Conservation (phyloP, 1,140 invertebrate species). For the Pogonus chalceus region DNA sequence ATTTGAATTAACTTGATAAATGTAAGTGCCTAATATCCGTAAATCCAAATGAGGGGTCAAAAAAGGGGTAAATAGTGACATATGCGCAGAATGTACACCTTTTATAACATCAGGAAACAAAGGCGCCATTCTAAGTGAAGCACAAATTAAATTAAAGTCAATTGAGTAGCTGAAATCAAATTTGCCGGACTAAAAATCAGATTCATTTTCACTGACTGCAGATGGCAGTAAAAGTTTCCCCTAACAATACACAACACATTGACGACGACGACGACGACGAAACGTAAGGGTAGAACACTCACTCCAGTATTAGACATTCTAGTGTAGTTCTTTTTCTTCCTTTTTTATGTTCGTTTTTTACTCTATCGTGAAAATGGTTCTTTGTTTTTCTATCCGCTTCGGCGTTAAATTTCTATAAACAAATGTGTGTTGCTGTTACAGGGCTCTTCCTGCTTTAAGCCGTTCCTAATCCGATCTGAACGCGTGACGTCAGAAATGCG, state of each 20-base stretch:
- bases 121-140: slow-evolving; percentile 2
- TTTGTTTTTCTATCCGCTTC: not conserved
- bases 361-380: not conserved
- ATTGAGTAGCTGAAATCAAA: not conserved
- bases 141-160: slow-evolving; percentile 2
- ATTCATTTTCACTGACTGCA: slow-evolving; percentile 2
- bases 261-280: no score
- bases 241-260: not conserved
- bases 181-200: slow-evolving; percentile 2
- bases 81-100: no score
- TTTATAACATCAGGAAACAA: no score
- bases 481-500: not conserved
- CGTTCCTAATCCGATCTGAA: not conserved
- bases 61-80: no score
- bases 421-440: not conserved
- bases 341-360: not conserved
- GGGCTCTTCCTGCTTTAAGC: not conserved
- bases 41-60: no score
- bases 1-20: no score
- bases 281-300: no score
- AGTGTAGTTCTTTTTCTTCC: not conserved
- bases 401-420: slow-evolving; percentile 7
- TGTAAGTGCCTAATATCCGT: no score
- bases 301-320: no score
- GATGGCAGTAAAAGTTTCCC: not conserved